These are phyloP conservation scores for Blennius ocellaris DNA, from an alignment of 2,113 vertebrate species.

Conservation along the genomic window DNA sequence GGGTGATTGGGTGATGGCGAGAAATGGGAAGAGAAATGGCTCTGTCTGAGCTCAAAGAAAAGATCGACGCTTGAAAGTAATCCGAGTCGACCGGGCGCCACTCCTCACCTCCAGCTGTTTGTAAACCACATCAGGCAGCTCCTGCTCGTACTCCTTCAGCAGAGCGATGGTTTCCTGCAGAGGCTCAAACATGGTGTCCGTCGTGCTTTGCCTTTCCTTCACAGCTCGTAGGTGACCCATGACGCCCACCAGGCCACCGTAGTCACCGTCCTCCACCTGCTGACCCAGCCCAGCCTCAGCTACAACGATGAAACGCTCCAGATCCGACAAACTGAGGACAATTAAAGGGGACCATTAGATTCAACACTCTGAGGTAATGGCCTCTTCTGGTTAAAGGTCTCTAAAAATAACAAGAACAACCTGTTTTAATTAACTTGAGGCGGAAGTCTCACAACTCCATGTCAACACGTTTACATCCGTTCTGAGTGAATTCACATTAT, in stretches of 20 bases:
- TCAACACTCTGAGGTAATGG: no score
- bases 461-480: no score
- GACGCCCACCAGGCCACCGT: conserved; percentile 85
- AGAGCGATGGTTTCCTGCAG: conserved; percentile 91
- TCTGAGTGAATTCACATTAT: no score
- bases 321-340: conserved; percentile 86
- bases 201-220: conserved; percentile 88
- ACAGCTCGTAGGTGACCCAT: conserved; percentile 92
- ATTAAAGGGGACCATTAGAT: no score
- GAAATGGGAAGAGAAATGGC: conserved; percentile 24
- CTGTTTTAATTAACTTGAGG: no score
- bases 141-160: conserved; percentile 90
- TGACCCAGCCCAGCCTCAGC: conserved; percentile 82
- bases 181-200: conserved; percentile 93
- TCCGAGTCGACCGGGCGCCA: not conserved
- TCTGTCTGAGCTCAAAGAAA: conserved; percentile 9
- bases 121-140: conserved; percentile 88
- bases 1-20: conserved; percentile 4
- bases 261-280: conserved; percentile 88
- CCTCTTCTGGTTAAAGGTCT: no score
- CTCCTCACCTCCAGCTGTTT: conserved; percentile 88
- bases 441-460: no score
- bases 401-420: no score
- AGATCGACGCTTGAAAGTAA: not conserved
- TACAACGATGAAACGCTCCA: conserved; percentile 86